These are phyloP conservation scores for Listronotus bonariensis DNA, from an alignment of 1,140 invertebrate species.

Conservation along the genomic window DNA sequence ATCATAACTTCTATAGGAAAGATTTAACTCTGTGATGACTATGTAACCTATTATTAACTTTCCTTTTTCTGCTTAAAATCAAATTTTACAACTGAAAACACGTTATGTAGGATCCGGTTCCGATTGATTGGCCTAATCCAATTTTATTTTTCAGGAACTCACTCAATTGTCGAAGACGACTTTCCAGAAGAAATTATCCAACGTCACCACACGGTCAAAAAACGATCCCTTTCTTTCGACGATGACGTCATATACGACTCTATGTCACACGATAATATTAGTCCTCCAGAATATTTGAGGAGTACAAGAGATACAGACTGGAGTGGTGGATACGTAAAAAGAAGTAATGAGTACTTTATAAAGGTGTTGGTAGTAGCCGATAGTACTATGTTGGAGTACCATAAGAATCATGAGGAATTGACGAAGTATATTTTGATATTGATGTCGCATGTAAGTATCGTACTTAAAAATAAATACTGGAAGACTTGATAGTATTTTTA, in stretches of 20 bases:
- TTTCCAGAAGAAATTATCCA: constrained; percentile 37
- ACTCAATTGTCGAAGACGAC: constrained; percentile 42
- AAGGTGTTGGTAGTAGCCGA: constrained; percentile 84
- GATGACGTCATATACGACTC: constrained; percentile 32
- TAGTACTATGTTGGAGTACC: constrained; percentile 75
- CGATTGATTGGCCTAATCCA: not conserved
- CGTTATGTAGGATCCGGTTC: too few species aligned
- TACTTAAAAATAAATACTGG: not conserved
- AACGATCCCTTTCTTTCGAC: constrained; percentile 30
- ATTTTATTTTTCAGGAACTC: constrained; percentile 30
- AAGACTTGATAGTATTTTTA: too few species aligned
- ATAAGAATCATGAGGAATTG: constrained; percentile 60
- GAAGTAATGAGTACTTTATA: constrained; percentile 65
- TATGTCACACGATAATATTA: not conserved
- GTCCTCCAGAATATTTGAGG: constrained; percentile 20
- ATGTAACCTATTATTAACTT: too few species aligned
- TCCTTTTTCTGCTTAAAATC: too few species aligned
- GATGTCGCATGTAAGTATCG: constrained; percentile 73
- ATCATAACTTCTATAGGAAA: too few species aligned
- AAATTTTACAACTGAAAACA: too few species aligned
- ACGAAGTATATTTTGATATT: constrained; percentile 77
- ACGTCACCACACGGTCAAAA: constrained; percentile 34
- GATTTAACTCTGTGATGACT: too few species aligned
- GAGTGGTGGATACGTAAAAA: constrained; percentile 42
- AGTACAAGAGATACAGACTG: constrained; percentile 36